These are phyloP conservation scores for Xestoiulus laeticollis DNA, from an alignment of 2,888 invertebrate genomes.

Conservation along the genomic window DNA sequence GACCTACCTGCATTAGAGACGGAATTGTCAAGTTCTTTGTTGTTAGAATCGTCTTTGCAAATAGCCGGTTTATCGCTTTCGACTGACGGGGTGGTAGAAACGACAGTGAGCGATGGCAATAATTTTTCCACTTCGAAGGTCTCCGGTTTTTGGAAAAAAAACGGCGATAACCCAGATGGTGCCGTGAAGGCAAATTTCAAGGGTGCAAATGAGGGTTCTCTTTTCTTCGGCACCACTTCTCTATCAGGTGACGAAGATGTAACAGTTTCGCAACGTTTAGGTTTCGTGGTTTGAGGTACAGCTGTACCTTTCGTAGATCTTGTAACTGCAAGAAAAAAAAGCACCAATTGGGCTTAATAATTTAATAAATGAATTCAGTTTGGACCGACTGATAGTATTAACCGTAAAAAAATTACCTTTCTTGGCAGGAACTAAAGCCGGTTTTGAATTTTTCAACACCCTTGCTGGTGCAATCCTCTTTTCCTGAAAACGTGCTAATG, in stretches of 20 bases:
- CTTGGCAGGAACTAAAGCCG: background rate
- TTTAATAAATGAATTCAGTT: no score
- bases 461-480: background rate
- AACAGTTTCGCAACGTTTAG: background rate
- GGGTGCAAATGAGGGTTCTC: constrained; percentile 12
- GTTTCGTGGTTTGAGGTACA: background rate
- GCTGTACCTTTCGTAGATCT: background rate
- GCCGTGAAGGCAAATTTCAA: background rate
- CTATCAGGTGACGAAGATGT: background rate
- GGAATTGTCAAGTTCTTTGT: background rate
- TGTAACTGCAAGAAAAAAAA: background rate
- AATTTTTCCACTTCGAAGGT: background rate
- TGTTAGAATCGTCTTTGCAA: background rate
- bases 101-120: background rate
- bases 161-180: background rate
- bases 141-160: background rate
- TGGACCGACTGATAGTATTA: no score
- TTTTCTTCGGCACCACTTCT: background rate
- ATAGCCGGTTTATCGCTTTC: background rate
- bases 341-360: background rate
- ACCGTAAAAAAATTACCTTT: background rate
- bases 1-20: background rate
- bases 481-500: background rate
- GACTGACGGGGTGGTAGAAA: background rate
- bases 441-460: background rate